These are phyloP conservation scores for Oophaga sylvatica DNA, from an alignment of 2,797 vertebrate genomes.

Conservation along the genomic window DNA sequence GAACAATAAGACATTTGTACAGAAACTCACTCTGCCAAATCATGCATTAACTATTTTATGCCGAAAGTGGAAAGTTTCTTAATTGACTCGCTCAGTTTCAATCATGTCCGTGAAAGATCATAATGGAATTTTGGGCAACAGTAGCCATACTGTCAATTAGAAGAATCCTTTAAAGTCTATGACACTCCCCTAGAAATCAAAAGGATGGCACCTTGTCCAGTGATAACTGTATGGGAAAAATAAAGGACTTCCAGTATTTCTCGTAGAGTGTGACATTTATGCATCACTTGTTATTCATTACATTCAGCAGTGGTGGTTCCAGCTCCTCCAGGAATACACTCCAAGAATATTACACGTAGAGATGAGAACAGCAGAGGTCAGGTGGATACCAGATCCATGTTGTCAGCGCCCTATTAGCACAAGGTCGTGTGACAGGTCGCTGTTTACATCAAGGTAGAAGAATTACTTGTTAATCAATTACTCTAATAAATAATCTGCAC, in stretches of 20 bases:
- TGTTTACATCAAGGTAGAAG: slow-evolving; percentile 30
- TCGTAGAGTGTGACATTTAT: not conserved
- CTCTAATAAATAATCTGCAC: slow-evolving; percentile 39
- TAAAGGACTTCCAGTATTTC: not conserved
- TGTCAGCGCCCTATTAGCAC: slow-evolving; percentile 27
- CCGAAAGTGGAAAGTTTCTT: slow-evolving; percentile 25
- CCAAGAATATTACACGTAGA: not conserved
- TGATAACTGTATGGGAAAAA: not conserved
- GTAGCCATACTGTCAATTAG: not conserved
- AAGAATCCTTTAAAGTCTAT: not conserved
- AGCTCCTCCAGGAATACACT: not conserved
- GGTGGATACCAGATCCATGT: slow-evolving; percentile 23
- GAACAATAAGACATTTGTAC: slow-evolving; percentile 37
- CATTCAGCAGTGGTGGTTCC: not conserved
- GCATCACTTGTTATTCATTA: not conserved
- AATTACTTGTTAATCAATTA: slow-evolving; percentile 49
- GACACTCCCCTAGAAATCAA: slow-evolving; percentile 3
- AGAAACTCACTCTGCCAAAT: slow-evolving; percentile 4
- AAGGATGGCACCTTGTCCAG: not conserved
- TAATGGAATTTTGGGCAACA: slow-evolving; percentile 26
- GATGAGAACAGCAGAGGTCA: slow-evolving; percentile 36
- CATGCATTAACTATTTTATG: slow-evolving; percentile 42
- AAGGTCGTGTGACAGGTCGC: slow-evolving; percentile 57
- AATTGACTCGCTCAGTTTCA: slow-evolving; percentile 32
- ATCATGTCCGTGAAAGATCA: not conserved